phyloP scores from a whole-genome alignment of 2,113 vertebrate species.

The Fulica atra region DNA sequence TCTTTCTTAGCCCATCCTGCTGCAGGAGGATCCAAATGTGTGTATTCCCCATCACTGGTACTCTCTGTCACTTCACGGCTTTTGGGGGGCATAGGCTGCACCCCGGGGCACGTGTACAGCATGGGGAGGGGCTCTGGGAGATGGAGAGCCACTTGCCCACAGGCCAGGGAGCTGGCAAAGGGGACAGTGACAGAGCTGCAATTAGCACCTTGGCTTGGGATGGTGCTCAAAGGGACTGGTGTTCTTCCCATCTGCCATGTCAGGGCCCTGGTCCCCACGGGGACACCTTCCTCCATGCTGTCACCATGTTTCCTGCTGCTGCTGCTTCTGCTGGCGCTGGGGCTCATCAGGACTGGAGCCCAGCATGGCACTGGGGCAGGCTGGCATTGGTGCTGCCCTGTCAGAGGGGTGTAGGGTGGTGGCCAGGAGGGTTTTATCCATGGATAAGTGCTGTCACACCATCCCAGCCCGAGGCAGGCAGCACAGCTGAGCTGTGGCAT shows the following conservation, averaged over 20 bases:
- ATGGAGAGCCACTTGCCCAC: neutral
- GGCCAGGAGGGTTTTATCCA: neutral
- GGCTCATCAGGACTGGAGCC: neutral
- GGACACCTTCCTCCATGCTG: constrained; percentile 36
- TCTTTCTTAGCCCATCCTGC: constrained; percentile 77
- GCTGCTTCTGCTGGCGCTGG: neutral
- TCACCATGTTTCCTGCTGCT: neutral
- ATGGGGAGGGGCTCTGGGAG: neutral
- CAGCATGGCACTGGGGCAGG: neutral
- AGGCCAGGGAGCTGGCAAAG: neutral
- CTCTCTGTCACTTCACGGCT: constrained; percentile 65
- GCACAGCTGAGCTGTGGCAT: neutral
- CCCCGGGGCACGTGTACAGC: constrained; percentile 37
- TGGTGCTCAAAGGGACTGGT: neutral
- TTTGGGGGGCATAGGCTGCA: constrained; percentile 31
- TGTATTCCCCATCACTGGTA: constrained; percentile 78
- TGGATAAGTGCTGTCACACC: fast-evolving
- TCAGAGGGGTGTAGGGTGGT: neutral
- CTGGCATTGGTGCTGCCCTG: neutral
- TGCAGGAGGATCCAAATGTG: constrained; percentile 84
- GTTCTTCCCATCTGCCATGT: neutral
- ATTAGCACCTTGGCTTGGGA: neutral
- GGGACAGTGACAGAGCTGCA: fast-evolving
- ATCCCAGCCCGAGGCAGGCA: fast-evolving
- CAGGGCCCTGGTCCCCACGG: fast-evolving